Evolutionary conservation across 1,140 invertebrate species (phyloP), one percentile per base, ranked within the genome.

Genomic region (Panagrolaimus sp.): DNA sequence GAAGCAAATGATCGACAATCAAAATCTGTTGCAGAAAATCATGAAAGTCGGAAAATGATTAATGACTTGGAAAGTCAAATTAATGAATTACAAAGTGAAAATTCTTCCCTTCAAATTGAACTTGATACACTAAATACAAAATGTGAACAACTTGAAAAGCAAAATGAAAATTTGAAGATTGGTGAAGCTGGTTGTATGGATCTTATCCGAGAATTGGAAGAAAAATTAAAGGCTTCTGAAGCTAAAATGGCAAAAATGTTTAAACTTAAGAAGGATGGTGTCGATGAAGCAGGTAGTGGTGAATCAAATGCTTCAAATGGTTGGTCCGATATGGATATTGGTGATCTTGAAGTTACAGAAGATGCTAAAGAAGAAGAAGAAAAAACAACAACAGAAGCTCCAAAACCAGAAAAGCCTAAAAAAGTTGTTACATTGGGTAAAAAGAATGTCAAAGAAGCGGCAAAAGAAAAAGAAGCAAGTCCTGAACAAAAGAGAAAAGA

Each of bases 321-420:
- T 28, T 58, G 52, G 52, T 58, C 52, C 17, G 52, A 58, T 17
- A 58, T 58, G 52, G 52, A 58, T 28, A 26, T 58, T 58, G 28
- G 7, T 28, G 52, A 58, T 58, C 28, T 58, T 26, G 52, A 58
- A 26, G 52, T 10, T 12, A 12, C 52, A n/a, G 52, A 58, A 58
- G 52, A 58, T 58, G 52, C 17, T 14, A 58, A 58, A 21, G 14
- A 21, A 4, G 52, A 21, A 21, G 21, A 48, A n/a, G 47, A 48
- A 15, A 10, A 15, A 4, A 48, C 21, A 26, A 28, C n/a, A 12
- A 58, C 52, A 2, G n/a, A 12, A 8, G 52, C 12, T 1, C 14
- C 14, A 28, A 58, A 58, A 28, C 52, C 52, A 12, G 28, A 21
- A 28, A 58, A 58, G 14, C 52, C 52, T 21, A 21, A 26, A 21